Evolutionary conservation across 1,140 invertebrate species (phyloP).

Genomic region (Patella vulgata): DNA sequence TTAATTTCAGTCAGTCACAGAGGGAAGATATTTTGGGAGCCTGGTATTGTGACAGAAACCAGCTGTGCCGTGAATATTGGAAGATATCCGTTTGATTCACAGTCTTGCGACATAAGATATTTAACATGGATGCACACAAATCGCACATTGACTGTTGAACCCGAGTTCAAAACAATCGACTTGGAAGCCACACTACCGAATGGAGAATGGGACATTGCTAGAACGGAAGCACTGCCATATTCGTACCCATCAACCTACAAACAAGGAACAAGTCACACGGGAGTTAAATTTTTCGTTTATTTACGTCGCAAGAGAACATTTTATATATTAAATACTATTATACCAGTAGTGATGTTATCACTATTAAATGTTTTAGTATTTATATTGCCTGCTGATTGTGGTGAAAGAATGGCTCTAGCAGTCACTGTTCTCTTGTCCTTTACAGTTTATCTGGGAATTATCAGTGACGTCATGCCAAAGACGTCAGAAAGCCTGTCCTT

Average conservation of each 20-base stretch:
- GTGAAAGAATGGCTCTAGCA: conserved; percentile 71
- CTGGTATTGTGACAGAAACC: conserved; percentile 52
- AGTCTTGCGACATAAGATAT: conserved; percentile 57
- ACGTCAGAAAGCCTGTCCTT: conserved; percentile 68
- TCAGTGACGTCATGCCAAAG: conserved; percentile 72
- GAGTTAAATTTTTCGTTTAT: conserved; percentile 38
- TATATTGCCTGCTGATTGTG: conserved; percentile 71
- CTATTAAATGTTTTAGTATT: conserved; percentile 71
- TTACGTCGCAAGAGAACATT: conserved; percentile 48
- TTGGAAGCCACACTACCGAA: conserved; percentile 39
- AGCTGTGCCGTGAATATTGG: conserved; percentile 52
- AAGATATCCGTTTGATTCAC: conserved; percentile 51
- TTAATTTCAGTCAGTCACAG: conserved; percentile 43
- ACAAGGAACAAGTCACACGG: conserved; percentile 32
- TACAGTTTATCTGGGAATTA: conserved; percentile 72
- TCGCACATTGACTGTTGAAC: conserved; percentile 34
- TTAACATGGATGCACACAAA: conserved; percentile 67
- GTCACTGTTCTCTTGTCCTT: conserved; percentile 72
- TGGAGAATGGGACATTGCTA: conserved; percentile 50
- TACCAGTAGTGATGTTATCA: conserved; percentile 72
- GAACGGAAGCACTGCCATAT: conserved; percentile 12
- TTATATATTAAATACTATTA: conserved; percentile 71
- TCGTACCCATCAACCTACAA: conserved; percentile 14
- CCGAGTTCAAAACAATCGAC: conserved; percentile 28
- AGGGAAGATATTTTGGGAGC: conserved; percentile 53